A percentile compares a stretch with the other conserved stretches of the same genome.
Evolutionary conservation across 2,888 invertebrate genomes (phyloP).

Genomic region (Cataglyphis cursor): DNA sequence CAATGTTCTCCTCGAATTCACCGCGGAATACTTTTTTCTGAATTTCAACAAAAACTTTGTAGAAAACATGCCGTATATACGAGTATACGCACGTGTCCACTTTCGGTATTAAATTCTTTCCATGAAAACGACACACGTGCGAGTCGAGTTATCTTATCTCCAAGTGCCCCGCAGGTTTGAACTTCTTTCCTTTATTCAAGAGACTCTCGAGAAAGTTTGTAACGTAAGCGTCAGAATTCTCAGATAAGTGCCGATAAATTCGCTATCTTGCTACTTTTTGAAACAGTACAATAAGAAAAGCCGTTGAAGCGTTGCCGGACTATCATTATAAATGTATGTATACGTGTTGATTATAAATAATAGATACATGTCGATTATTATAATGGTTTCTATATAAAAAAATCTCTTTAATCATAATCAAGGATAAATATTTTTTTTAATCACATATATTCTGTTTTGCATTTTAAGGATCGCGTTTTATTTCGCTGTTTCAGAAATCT

Average conservation of each 20-base stretch:
- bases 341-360: background rate
- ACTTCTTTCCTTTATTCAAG: constrained; percentile 41
- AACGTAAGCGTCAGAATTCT: constrained; percentile 19
- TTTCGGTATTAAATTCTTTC: constrained; percentile 10
- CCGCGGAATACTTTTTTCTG: background rate
- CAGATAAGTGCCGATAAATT: constrained; percentile 34
- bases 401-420: background rate
- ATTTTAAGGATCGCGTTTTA: background rate
- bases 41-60: constrained; percentile 25
- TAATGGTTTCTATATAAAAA: background rate
- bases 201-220: constrained; percentile 29
- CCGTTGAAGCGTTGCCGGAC: background rate
- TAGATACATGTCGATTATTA: background rate
- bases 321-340: background rate
- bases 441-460: background rate
- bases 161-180: background rate
- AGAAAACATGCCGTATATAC: background rate
- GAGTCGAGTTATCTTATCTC: constrained; percentile 8
- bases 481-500: constrained; percentile 89
- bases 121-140: background rate
- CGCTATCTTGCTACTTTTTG: background rate
- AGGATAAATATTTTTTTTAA: background rate
- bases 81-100: background rate
- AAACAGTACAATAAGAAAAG: background rate
- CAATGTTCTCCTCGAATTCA: background rate